Evolutionary conservation across 2,888 invertebrate species (phyloP).

Genomic region (Chrysodeixis includens): DNA sequence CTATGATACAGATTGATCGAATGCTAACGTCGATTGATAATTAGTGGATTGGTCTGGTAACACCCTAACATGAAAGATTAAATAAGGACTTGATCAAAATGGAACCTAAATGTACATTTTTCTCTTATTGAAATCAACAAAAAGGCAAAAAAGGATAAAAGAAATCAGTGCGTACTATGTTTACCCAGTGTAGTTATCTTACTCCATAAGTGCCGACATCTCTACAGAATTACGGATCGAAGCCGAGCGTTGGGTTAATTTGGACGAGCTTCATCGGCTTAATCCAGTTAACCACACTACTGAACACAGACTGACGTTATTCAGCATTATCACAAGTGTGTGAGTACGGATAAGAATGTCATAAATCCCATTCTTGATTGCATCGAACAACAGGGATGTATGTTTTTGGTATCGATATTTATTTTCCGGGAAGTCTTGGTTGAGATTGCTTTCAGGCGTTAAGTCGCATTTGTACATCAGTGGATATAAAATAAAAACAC

Average conservation of each 20-base stretch:
- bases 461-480: too few relatives aligned
- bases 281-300: constrained; percentile 62
- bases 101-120: too few relatives aligned
- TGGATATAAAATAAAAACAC: too few relatives aligned
- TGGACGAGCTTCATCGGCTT: constrained; percentile 57
- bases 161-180: constrained; percentile 40
- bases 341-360: constrained; percentile 38
- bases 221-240: constrained; percentile 46
- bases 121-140: constrained; percentile 5
- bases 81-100: too few relatives aligned
- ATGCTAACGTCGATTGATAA: too few relatives aligned
- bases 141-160: constrained; percentile 19
- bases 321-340: constrained; percentile 42
- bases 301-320: constrained; percentile 49
- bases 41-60: too few relatives aligned
- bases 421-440: constrained; percentile 3
- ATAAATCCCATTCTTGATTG: constrained; percentile 38
- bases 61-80: too few relatives aligned
- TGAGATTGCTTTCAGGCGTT: not conserved
- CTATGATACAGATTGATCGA: too few relatives aligned
- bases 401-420: not conserved
- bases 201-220: constrained; percentile 22
- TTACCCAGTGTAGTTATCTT: constrained; percentile 34
- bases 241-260: constrained; percentile 56
- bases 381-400: constrained; percentile 12